Evolutionary conservation across 2,797 vertebrate genomes (phyloP).

Genomic region (Morus bassanus): DNA sequence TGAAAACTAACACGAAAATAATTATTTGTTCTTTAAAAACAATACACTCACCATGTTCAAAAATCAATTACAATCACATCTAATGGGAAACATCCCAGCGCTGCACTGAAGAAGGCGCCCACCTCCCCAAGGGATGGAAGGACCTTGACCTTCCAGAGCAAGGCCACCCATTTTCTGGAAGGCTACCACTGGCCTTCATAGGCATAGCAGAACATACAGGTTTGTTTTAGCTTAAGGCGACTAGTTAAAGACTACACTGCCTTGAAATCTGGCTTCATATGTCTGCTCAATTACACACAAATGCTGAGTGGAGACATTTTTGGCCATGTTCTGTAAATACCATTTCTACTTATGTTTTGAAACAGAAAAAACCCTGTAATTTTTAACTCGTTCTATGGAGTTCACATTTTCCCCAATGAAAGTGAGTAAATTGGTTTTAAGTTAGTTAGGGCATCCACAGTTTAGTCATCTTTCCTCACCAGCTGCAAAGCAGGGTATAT

Average conservation of each 20-base stretch:
- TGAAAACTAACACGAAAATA: background rate
- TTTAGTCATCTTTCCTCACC: background rate
- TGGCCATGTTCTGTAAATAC: background rate
- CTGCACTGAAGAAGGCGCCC: fast-evolving
- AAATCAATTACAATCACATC: background rate
- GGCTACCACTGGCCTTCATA: background rate
- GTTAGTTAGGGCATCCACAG: background rate
- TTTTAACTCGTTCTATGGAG: background rate
- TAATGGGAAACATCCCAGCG: background rate
- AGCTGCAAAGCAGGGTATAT: background rate
- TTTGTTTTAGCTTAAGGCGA: background rate
- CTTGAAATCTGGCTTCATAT: background rate
- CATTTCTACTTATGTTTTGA: background rate
- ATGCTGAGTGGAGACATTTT: background rate
- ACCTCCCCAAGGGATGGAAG: background rate
- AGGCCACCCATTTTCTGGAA: background rate
- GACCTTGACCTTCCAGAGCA: background rate
- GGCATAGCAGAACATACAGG: background rate
- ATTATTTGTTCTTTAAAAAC: background rate
- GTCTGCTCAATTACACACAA: background rate
- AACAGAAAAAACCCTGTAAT: background rate
- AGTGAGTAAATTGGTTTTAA: background rate
- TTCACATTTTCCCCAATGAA: background rate
- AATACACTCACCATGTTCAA: background rate
- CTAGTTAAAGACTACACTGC: background rate